phyloP scores from a whole-genome alignment of 30 jellyfish, hydroid and myxozoan species.

The Clytia hemisphaerica region DNA sequence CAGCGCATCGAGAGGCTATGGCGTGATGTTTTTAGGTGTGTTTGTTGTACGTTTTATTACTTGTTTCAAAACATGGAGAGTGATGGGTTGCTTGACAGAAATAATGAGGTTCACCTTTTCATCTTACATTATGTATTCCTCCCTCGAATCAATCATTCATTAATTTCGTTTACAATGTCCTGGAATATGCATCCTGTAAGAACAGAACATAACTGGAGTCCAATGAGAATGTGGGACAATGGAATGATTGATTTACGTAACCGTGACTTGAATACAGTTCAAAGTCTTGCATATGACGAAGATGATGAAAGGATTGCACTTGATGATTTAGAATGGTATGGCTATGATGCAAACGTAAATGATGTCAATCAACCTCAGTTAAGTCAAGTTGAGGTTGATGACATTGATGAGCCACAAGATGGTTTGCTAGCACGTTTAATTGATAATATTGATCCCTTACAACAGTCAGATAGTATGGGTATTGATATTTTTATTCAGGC shows the following conservation, averaged over 20 bases:
- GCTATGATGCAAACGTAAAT: neutral
- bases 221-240: conserved; percentile 29
- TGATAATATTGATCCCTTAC: conserved; percentile 26
- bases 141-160: conserved; percentile 24
- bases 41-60: conserved; percentile 14
- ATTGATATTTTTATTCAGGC: conserved; percentile 17
- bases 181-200: conserved; percentile 31
- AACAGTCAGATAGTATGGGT: conserved; percentile 11
- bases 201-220: conserved; percentile 29
- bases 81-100: conserved; percentile 22
- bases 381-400: conserved; percentile 1
- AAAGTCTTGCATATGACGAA: no score
- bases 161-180: conserved; percentile 5
- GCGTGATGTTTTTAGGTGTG: conserved; percentile 33
- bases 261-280: conserved; percentile 4
- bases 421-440: conserved; percentile 12
- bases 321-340: conserved; percentile 7
- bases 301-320: no score
- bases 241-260: conserved; percentile 25
- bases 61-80: conserved; percentile 23
- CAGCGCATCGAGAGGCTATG: conserved; percentile 19
- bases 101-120: conserved; percentile 17
- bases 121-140: conserved; percentile 25
- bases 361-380: neutral
- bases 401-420: conserved; percentile 6